A percentile compares a stretch with the other conserved stretches of the same genome.
These are phyloP conservation scores for Drosophila recens DNA, from an alignment of 2,888 invertebrate species.

Conservation along the genomic window DNA sequence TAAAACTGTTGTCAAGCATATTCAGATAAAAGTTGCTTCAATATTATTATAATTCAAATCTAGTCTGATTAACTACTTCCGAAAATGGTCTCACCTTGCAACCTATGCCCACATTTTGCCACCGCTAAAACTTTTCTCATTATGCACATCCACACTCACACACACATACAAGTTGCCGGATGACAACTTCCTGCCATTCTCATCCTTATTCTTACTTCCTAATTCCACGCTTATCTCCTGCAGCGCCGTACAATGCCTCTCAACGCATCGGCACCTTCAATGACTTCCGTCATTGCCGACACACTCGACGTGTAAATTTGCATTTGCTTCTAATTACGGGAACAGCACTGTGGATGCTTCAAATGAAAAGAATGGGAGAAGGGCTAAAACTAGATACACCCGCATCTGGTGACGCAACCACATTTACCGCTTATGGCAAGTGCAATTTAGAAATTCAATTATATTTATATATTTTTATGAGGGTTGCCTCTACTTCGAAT, in stretches of 20 bases:
- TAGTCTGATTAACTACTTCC: slow-evolving; percentile 12
- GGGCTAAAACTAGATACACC: slow-evolving; percentile 42
- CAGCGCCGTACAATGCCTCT: slow-evolving; percentile 39
- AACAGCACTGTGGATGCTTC: slow-evolving; percentile 17
- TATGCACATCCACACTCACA: slow-evolving; percentile 47
- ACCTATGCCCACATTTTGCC: slow-evolving; percentile 21
- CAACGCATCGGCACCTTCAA: slow-evolving; percentile 64
- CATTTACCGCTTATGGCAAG: slow-evolving; percentile 58
- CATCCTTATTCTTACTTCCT: slow-evolving; percentile 12
- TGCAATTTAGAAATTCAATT: slow-evolving; percentile 78
- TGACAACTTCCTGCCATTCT: slow-evolving; percentile 47
- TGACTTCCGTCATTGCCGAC: slow-evolving; percentile 71
- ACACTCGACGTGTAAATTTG: slow-evolving; percentile 75
- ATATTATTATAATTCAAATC: neutral
- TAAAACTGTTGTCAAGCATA: too few species aligned
- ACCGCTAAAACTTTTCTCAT: slow-evolving; percentile 69
- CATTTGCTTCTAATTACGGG: slow-evolving; percentile 76
- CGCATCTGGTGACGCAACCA: slow-evolving; percentile 42
- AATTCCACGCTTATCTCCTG: neutral
- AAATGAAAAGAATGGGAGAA: slow-evolving; percentile 7
- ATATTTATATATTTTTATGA: slow-evolving; percentile 74
- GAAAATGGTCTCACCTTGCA: slow-evolving; percentile 17
- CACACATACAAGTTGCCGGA: slow-evolving; percentile 27
- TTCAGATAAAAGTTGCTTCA: neutral
- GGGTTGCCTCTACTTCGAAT: slow-evolving; percentile 28